Evolutionary conservation across 35 echinoderm and acorn worm genomes (phyloP).

Genomic region (Strongylocentrotus purpuratus): DNA sequence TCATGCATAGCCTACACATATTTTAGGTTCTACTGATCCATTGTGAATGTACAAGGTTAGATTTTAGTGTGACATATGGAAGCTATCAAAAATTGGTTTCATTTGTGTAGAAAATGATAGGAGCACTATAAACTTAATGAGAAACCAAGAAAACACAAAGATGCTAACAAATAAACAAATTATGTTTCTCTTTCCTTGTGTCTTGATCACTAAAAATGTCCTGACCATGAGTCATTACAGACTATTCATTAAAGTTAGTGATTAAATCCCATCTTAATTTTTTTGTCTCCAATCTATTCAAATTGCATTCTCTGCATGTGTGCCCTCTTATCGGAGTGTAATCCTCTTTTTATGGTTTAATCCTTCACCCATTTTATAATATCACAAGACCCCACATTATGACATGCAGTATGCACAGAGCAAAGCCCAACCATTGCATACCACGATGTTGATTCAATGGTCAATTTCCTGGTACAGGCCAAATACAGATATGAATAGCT

Average conservation of each 20-base stretch:
- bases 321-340: neutral
- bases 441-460: constrained; percentile 37
- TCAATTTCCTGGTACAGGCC: constrained; percentile 44
- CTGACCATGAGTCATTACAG: neutral
- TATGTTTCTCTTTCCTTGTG: neutral
- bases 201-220: neutral
- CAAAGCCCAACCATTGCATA: neutral
- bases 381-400: neutral
- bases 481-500: constrained; percentile 44
- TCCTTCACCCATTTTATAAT: neutral
- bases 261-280: neutral
- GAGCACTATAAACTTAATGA: neutral
- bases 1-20: neutral
- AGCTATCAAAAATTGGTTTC: too few relatives aligned
- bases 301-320: neutral
- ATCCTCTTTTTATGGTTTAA: neutral
- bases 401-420: neutral
- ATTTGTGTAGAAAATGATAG: neutral
- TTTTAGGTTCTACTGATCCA: neutral
- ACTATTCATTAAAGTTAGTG: neutral
- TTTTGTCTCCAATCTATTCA: neutral
- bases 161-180: neutral
- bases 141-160: neutral
- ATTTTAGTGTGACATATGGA: too few relatives aligned
- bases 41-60: too few relatives aligned